Percentiles rank a stretch among this genome's conserved stretches.
Conservation (phyloP, 2,888 invertebrate genomes). For the Cistogaster globosa region DNA sequence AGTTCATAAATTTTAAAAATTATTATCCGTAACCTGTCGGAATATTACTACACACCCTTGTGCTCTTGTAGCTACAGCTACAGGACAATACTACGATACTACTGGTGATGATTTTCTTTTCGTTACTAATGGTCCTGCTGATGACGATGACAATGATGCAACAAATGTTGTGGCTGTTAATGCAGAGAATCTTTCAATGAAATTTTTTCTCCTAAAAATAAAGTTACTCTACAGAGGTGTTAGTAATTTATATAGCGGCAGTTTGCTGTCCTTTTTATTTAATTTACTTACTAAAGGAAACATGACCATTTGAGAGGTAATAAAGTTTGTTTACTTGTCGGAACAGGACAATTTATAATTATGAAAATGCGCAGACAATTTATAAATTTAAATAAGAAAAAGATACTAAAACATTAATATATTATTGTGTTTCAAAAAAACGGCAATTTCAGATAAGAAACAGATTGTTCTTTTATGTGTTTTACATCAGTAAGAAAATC, state of each 20-base stretch:
- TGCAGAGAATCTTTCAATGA: slow-evolving; percentile 58
- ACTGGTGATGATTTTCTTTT: background rate
- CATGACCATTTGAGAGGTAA: slow-evolving; percentile 77
- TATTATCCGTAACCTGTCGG: slow-evolving; percentile 79
- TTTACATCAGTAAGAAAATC: too few relatives aligned
- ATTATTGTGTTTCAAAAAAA: too few relatives aligned
- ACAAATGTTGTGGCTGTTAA: slow-evolving; percentile 48
- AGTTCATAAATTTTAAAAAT: slow-evolving; percentile 81
- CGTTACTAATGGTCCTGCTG: slow-evolving; percentile 5
- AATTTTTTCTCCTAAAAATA: too few relatives aligned
- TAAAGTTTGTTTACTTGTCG: slow-evolving; percentile 75
- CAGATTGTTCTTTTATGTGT: too few relatives aligned
- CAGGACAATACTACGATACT: background rate
- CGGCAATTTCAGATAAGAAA: background rate
- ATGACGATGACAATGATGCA: slow-evolving; percentile 57
- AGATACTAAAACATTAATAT: background rate
- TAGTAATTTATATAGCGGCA: slow-evolving; percentile 59
- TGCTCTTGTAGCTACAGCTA: slow-evolving; percentile 42
- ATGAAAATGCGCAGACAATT: background rate
- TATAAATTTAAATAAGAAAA: background rate
- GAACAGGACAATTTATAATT: slow-evolving; percentile 44
- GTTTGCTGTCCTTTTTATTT: slow-evolving; percentile 4
- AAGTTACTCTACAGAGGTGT: slow-evolving; percentile 54
- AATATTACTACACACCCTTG: slow-evolving; percentile 55
- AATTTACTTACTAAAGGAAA: slow-evolving; percentile 43